A percentile compares a stretch with the other conserved stretches of the same genome.
Evolutionary conservation across 1,140 invertebrate species (phyloP).

Genomic region (Manduca sexta): DNA sequence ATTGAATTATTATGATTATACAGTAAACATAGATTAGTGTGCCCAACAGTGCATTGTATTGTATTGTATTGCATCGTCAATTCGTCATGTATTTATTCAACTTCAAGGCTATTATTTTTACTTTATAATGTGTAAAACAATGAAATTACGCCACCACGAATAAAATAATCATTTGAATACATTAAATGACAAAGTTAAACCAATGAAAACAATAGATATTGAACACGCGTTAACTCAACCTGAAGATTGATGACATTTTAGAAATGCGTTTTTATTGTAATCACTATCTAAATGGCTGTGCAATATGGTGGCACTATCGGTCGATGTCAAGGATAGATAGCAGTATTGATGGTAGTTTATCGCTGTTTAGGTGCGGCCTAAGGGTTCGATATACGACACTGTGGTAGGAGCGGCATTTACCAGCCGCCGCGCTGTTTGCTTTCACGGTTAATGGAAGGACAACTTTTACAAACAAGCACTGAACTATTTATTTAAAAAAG

Average conservation of each 20-base stretch:
- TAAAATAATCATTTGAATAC: neutral
- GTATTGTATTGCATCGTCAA: too few relatives aligned
- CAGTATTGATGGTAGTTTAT: slow-evolving; percentile 57
- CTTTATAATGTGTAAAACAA: slow-evolving; percentile 1
- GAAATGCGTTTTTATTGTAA: slow-evolving; percentile 57
- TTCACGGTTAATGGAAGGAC: slow-evolving; percentile 50
- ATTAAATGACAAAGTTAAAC: neutral
- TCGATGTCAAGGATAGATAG: slow-evolving; percentile 55
- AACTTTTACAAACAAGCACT: slow-evolving; percentile 18
- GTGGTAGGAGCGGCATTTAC: slow-evolving; percentile 49
- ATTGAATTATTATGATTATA: too few relatives aligned
- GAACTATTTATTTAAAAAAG: too few relatives aligned
- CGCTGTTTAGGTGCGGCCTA: slow-evolving; percentile 43
- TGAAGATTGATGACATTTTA: slow-evolving; percentile 31
- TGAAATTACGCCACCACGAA: too few relatives aligned
- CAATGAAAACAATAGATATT: slow-evolving; percentile 9
- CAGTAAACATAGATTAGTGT: too few relatives aligned
- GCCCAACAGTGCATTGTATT: too few relatives aligned
- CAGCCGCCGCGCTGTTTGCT: slow-evolving; percentile 40
- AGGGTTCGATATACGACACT: slow-evolving; percentile 44
- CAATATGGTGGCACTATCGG: slow-evolving; percentile 51
- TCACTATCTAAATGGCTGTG: slow-evolving; percentile 53
- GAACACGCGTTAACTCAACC: too few relatives aligned
- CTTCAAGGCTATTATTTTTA: neutral
- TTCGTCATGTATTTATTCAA: too few relatives aligned